Evolutionary conservation across 2,888 invertebrate genomes (phyloP), one percentile per base, ranked within the genome.

Genomic region (Ommatoiulus sabulosus): DNA sequence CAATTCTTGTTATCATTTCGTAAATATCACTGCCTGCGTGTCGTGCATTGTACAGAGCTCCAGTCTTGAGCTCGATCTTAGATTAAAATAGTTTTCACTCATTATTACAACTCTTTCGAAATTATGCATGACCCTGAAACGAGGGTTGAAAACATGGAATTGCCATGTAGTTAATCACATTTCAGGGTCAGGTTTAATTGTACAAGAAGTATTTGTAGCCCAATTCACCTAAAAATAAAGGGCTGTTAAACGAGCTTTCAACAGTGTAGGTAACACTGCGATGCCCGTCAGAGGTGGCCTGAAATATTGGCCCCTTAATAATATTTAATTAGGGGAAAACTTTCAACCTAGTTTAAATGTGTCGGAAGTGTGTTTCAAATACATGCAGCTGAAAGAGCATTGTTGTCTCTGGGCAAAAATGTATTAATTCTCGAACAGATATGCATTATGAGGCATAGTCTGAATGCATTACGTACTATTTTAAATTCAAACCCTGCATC

Each of bases 251-350:
- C 24, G 72, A 24, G 24, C 72, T 72, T 72, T 72, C 10, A 72
- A 10, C 72, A 24, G 24, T 72, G 72, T 72, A 72, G 72, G 72
- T 72, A 72, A 72, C 72, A 72, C 72, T 63, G 20, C 24, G 72
- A n/a, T 24, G 24, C 10, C 72, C 24, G 24, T 24, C 72, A 72
- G 24, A 24, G 24, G 72, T 72, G 72, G 72, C 72, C 72, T 72
- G 72, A 10, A 72, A 72, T 72, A 10, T 72, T 72, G 24, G 72
- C 72, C 72, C 72, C 72, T 20, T 72, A 72, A 72, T 24, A 72
- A 72, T 72, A 72, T 72, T 72, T 72, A 72, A 72, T 72, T 72
- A 72, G 72, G 72, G 63, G 72, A 72, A 72, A 72, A 72, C 72
- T 72, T 72, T 72, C 24, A 72, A 72, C 72, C 72, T 72, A 72